Evolutionary conservation across 30 jellyfish, hydroid and myxozoan genomes (phyloP).

Genomic region (Hydractinia echinata): DNA sequence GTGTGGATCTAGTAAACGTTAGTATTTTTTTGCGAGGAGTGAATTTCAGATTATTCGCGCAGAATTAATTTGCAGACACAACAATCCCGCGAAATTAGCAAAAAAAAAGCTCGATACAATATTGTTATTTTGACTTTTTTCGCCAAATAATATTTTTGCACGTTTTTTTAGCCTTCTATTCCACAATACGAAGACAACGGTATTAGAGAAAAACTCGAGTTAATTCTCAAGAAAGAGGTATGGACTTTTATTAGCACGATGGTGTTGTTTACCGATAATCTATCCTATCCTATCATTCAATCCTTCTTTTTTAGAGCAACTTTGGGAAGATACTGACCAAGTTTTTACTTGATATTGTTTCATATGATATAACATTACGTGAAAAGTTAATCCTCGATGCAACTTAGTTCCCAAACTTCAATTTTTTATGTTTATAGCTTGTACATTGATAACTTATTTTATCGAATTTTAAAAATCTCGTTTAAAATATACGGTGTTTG

Average conservation of each 20-base stretch:
- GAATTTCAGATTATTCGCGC: no score
- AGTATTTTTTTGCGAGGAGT: no score
- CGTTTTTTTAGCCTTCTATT: background rate
- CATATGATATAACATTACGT: background rate
- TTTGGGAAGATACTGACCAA: constrained; percentile 10
- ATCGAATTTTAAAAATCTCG: no score
- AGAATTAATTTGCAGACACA: no score
- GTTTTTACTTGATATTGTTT: background rate
- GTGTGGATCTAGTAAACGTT: no score
- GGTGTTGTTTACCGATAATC: no score
- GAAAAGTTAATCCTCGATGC: no score
- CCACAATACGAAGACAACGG: constrained; percentile 43
- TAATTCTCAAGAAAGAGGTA: constrained; percentile 43
- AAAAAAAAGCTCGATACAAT: background rate
- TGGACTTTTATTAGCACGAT: background rate
- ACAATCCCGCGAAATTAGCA: no score
- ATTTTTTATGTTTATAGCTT: no score
- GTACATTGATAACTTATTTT: no score
- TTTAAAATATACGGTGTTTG: no score
- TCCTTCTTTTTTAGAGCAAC: background rate
- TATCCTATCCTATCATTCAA: background rate
- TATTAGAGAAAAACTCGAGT: constrained; percentile 42
- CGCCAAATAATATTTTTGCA: background rate
- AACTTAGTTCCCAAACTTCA: no score
- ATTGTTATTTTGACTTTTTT: background rate